Conservation (phyloP, 2,888 invertebrate species). For the Microctonus brassicae region DNA sequence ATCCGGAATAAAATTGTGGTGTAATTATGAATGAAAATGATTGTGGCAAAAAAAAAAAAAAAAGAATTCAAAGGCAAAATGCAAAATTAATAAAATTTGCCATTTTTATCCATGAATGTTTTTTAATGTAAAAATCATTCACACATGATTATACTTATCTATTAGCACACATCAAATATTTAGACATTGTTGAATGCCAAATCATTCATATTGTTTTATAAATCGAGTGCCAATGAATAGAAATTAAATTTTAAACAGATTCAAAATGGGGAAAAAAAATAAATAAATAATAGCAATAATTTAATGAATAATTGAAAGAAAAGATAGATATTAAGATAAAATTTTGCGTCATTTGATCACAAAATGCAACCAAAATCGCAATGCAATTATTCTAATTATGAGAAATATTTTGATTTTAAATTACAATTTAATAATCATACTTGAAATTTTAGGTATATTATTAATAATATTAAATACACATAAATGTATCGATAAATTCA, state of each 20-base stretch:
- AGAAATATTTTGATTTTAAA: slow-evolving; percentile 41
- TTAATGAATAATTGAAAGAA: background rate
- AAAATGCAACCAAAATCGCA: slow-evolving; percentile 52
- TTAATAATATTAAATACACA: slow-evolving; percentile 21
- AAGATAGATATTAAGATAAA: slow-evolving; percentile 13
- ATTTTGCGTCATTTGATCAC: slow-evolving; percentile 46
- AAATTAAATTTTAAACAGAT: slow-evolving; percentile 1
- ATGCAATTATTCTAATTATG: slow-evolving; percentile 51
- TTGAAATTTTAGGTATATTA: background rate
- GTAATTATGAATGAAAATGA: no score
- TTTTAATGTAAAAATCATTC: no score
- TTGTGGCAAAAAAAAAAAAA: no score
- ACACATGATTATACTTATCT: no score
- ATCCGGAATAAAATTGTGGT: no score
- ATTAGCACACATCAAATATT: slow-evolving; percentile 28
- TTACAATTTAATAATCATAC: slow-evolving; percentile 34
- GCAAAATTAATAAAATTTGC: no score
- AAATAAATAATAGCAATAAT: slow-evolving; percentile 8
- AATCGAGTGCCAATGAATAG: slow-evolving; percentile 43
- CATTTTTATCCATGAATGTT: no score
- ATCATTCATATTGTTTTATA: slow-evolving; percentile 20
- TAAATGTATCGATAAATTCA: no score
- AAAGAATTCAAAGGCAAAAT: no score
- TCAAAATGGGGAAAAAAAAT: slow-evolving; percentile 22
- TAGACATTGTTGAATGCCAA: slow-evolving; percentile 20